A percentile compares a stretch with the other conserved stretches of the same genome.
Conservation (phyloP, 2,888 invertebrate genomes). For the Andrena hattorfiana region DNA sequence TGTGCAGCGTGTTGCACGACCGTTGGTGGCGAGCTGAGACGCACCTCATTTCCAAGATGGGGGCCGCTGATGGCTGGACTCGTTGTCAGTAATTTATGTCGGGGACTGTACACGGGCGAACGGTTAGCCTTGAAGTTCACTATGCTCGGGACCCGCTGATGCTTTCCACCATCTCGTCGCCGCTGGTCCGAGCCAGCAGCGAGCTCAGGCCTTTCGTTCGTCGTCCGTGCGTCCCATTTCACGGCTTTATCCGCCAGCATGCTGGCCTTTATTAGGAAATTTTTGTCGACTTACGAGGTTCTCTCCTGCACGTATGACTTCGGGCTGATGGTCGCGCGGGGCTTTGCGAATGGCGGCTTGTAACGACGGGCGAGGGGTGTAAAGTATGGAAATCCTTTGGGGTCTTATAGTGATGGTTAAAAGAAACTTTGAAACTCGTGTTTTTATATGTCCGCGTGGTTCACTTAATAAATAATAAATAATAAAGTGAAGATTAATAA, state of each 20-base stretch:
- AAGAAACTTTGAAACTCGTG: no score
- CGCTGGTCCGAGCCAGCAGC: conserved; percentile 43
- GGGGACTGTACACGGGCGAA: conserved; percentile 78
- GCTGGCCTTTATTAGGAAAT: not conserved
- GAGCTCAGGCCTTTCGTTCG: conserved; percentile 31
- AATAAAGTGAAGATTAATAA: no score
- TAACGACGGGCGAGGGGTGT: not conserved
- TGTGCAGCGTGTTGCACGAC: conserved; percentile 5
- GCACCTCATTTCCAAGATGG: conserved; percentile 27
- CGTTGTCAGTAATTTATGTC: conserved; percentile 66
- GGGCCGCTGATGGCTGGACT: conserved; percentile 31
- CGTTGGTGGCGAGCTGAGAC: conserved; percentile 1
- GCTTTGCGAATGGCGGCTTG: not conserved
- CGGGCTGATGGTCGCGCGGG: not conserved
- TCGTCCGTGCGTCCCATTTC: conserved; percentile 35
- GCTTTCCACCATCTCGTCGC: conserved; percentile 69
- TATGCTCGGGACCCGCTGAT: conserved; percentile 66
- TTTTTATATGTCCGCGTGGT: no score
- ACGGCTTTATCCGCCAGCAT: conserved; percentile 17
- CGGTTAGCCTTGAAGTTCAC: conserved; percentile 81
- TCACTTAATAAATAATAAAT: no score
- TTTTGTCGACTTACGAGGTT: not conserved
- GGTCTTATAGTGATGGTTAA: not conserved
- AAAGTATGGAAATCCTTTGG: not conserved
- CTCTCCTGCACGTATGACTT: not conserved